phyloP scores from a whole-genome alignment of 2,113 vertebrate genomes.

The Hemicordylus capensis region DNA sequence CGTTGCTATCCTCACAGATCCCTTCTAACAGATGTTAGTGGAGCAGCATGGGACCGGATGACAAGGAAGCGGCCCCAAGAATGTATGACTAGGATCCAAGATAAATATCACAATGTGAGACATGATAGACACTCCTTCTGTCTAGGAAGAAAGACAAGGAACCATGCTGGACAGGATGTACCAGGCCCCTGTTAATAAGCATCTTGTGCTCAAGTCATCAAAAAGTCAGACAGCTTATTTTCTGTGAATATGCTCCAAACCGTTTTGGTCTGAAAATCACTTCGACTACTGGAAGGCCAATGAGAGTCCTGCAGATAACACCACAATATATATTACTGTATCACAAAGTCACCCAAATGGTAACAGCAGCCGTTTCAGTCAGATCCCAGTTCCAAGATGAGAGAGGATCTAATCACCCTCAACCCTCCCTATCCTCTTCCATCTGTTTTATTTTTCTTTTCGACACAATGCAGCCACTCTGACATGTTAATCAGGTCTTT shows the following conservation, averaged over 20 bases:
- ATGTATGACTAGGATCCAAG: not conserved
- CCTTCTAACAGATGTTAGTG: not conserved
- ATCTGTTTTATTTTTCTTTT: slow-evolving; percentile 56
- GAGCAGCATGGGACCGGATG: not conserved
- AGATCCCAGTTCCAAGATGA: slow-evolving; percentile 59
- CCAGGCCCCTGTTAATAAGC: slow-evolving; percentile 37
- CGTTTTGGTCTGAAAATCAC: slow-evolving; percentile 50
- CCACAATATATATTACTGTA: slow-evolving; percentile 55
- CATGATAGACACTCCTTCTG: slow-evolving; percentile 55
- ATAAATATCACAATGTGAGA: slow-evolving; percentile 63
- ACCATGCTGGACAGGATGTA: slow-evolving; percentile 13
- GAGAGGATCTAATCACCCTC: slow-evolving; percentile 57
- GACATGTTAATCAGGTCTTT: slow-evolving; percentile 27
- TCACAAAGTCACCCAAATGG: slow-evolving; percentile 58
- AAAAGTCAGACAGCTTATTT: slow-evolving; percentile 42
- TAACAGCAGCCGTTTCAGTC: slow-evolving; percentile 61
- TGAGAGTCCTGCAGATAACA: slow-evolving; percentile 54
- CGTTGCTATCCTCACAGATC: not conserved
- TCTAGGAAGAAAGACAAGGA: slow-evolving; percentile 46
- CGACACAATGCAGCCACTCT: slow-evolving; percentile 35
- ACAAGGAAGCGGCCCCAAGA: not conserved
- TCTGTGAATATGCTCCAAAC: slow-evolving; percentile 46
- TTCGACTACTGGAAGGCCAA: slow-evolving; percentile 53
- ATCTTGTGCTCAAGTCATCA: slow-evolving; percentile 51
- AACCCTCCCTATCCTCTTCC: slow-evolving; percentile 27